Evolutionary conservation across 1,140 invertebrate species (phyloP).

Genomic region (Solenopsis invicta): DNA sequence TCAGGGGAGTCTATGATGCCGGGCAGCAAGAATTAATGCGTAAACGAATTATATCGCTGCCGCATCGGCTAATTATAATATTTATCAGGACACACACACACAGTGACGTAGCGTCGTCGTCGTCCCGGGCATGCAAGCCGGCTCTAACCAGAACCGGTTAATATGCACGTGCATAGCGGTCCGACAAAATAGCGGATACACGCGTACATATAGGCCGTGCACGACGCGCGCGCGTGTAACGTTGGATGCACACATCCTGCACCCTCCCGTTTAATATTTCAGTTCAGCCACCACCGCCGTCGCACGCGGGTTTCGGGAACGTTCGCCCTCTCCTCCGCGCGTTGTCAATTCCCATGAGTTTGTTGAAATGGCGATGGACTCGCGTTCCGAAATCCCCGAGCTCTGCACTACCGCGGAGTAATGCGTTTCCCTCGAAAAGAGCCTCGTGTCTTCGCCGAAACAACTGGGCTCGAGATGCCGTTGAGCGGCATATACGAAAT

Average conservation of each 20-base stretch:
- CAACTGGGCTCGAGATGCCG: constrained; percentile 31
- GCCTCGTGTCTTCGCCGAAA: constrained; percentile 17
- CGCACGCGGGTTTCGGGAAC: constrained; percentile 66
- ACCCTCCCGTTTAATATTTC: constrained; percentile 82
- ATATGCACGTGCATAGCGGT: constrained; percentile 65
- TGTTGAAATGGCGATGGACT: constrained; percentile 78
- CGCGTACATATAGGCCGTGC: not conserved
- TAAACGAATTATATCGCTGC: constrained; percentile 72
- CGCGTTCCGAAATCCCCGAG: constrained; percentile 41
- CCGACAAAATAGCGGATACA: constrained; percentile 59
- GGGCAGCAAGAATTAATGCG: constrained; percentile 36
- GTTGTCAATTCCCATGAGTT: constrained; percentile 82
- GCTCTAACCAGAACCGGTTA: constrained; percentile 50
- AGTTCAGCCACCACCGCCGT: constrained; percentile 68
- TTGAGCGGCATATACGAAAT: constrained; percentile 2
- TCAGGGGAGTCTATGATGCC: constrained; percentile 30
- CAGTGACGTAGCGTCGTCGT: constrained; percentile 29
- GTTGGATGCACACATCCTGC: constrained; percentile 33
- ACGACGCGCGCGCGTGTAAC: not conserved
- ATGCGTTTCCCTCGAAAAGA: constrained; percentile 32
- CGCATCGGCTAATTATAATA: constrained; percentile 81
- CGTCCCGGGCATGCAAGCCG: constrained; percentile 39
- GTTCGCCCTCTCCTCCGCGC: constrained; percentile 64
- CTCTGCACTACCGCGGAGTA: constrained; percentile 56
- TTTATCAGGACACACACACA: constrained; percentile 70